phyloP scores from a whole-genome alignment of 2,888 invertebrate genomes.

The Coenonympha arcania region DNA sequence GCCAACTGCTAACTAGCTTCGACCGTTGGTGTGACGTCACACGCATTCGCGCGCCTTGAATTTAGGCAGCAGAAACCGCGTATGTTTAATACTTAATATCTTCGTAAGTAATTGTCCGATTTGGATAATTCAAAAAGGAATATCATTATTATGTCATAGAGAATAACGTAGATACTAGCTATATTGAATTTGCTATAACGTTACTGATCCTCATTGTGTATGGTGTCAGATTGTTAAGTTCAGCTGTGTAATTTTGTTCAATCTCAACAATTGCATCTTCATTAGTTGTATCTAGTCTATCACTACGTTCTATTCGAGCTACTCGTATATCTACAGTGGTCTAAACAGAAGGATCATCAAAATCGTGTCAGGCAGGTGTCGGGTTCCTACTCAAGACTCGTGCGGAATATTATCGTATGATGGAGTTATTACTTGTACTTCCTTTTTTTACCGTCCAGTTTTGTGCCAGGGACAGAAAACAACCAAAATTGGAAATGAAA shows the following conservation, averaged over 20 bases:
- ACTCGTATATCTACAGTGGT: constrained; percentile 48
- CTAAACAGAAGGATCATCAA: constrained; percentile 31
- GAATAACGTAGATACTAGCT: too few species aligned
- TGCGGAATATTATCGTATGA: constrained; percentile 63
- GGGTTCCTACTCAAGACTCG: constrained; percentile 70
- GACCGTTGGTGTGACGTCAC: too few species aligned
- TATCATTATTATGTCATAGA: too few species aligned
- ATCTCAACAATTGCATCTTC: constrained; percentile 38
- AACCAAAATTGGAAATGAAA: constrained; percentile 56
- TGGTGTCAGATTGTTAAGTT: constrained; percentile 1
- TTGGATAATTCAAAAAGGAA: too few species aligned
- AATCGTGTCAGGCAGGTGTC: constrained; percentile 48
- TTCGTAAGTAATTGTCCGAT: too few species aligned
- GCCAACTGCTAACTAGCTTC: too few species aligned
- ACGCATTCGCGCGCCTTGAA: too few species aligned
- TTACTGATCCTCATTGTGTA: background rate
- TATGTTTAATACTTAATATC: too few species aligned
- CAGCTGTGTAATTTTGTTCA: constrained; percentile 18
- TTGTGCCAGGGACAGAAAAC: constrained; percentile 65
- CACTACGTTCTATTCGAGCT: constrained; percentile 44
- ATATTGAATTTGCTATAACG: too few species aligned
- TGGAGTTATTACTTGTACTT: constrained; percentile 73
- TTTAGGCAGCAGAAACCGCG: too few species aligned
- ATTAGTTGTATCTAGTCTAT: constrained; percentile 32
- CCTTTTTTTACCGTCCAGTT: constrained; percentile 62